Evolutionary conservation across 2,888 invertebrate genomes (phyloP).

Genomic region (Chrysina gloriosa): DNA sequence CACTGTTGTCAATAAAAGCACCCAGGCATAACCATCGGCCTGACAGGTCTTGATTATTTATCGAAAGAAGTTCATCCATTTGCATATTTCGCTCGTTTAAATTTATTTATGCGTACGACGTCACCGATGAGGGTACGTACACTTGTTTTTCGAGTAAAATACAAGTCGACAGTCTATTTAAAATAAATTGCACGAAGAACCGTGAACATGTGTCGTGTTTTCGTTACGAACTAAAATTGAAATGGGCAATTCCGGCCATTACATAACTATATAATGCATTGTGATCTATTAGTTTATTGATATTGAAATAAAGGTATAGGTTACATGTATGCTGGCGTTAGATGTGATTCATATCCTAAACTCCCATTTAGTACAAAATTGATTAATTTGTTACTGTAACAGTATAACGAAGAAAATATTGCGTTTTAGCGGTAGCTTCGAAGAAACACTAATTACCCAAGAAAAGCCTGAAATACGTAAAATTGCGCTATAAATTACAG

Average conservation of each 20-base stretch:
- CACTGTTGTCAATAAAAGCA: constrained; percentile 59
- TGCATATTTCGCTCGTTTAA: constrained; percentile 50
- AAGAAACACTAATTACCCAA: too few species aligned
- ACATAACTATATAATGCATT: neutral
- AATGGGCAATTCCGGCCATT: constrained; percentile 1
- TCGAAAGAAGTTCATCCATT: constrained; percentile 54
- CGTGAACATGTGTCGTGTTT: constrained; percentile 23
- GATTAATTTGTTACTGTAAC: too few species aligned
- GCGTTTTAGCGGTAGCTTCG: too few species aligned
- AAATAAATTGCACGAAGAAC: constrained; percentile 31
- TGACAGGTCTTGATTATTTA: constrained; percentile 58
- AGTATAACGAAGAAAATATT: too few species aligned
- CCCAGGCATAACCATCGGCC: constrained; percentile 55
- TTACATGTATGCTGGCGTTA: too few species aligned
- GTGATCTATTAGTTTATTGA: too few species aligned
- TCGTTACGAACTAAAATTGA: constrained; percentile 3
- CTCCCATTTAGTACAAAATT: too few species aligned
- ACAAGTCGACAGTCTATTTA: constrained; percentile 34
- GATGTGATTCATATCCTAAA: too few species aligned
- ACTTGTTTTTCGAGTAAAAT: constrained; percentile 31
- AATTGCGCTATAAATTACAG: too few species aligned
- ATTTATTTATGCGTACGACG: constrained; percentile 49
- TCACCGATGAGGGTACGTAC: constrained; percentile 41
- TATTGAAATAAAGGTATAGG: too few species aligned
- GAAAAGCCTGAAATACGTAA: too few species aligned